Conservation (phyloP, 2,113 vertebrate species). For the Pomatostomus ruficeps region DNA sequence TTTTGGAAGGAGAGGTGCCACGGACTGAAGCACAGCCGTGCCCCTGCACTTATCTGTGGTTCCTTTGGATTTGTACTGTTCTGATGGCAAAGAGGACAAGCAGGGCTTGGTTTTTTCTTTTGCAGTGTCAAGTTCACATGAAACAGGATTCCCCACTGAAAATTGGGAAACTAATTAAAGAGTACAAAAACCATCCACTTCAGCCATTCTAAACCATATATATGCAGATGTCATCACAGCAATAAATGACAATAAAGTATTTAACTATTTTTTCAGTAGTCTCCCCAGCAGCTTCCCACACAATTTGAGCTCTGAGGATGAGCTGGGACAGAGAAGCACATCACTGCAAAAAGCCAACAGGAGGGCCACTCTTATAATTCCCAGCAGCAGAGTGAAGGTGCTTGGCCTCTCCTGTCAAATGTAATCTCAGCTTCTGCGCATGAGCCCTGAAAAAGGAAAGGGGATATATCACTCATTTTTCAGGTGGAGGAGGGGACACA, state of each 20-base stretch:
- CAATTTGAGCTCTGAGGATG: rapidly evolving
- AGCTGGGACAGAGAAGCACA: not conserved
- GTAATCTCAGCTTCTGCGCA: not conserved
- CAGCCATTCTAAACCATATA: not conserved
- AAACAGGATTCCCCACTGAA: not conserved
- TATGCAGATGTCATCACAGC: not conserved
- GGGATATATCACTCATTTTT: not conserved
- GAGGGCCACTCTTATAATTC: not conserved
- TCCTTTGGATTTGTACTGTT: not conserved
- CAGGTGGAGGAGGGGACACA: not conserved
- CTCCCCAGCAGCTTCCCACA: not conserved
- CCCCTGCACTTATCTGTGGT: not conserved
- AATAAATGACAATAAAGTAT: not conserved
- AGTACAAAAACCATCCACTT: not conserved
- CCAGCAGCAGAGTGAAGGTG: not conserved
- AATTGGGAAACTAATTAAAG: not conserved
- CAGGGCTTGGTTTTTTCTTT: not conserved
- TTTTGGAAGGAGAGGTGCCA: not conserved
- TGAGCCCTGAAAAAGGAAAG: not conserved
- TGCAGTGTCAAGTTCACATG: not conserved
- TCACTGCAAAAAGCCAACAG: not conserved
- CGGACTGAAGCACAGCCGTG: not conserved
- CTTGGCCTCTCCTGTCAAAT: not conserved
- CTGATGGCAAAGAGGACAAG: not conserved
- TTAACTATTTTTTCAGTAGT: not conserved